Conservation (phyloP, 2,797 vertebrate species). For the Carcharodon carcharias region DNA sequence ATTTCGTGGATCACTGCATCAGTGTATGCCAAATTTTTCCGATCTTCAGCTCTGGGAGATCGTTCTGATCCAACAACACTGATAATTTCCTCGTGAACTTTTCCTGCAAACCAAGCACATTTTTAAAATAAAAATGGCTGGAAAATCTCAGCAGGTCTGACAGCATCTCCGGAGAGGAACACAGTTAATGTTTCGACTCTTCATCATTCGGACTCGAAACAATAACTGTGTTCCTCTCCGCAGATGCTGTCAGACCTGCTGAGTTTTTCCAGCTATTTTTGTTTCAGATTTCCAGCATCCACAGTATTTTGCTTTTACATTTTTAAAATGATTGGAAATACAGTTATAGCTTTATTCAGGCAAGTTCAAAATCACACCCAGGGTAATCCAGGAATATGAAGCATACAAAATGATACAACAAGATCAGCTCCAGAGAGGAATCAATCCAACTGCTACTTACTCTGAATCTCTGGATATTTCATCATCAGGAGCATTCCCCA, state of each 20-base stretch:
- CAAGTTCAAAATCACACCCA: background rate
- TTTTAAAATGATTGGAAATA: background rate
- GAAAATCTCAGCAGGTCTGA: too few species aligned
- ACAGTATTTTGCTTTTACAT: too few species aligned
- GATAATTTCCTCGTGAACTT: background rate
- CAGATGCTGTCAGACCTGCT: too few species aligned
- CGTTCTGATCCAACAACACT: background rate
- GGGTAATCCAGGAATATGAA: background rate
- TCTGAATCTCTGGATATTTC: constrained; percentile 56
- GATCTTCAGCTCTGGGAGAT: background rate
- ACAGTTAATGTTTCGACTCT: too few species aligned
- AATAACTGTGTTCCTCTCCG: too few species aligned
- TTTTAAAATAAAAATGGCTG: too few species aligned
- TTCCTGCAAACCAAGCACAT: background rate
- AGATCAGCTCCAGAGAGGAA: background rate
- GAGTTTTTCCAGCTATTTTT: too few species aligned
- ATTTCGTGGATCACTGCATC: background rate
- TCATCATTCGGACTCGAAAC: too few species aligned
- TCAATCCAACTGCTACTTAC: constrained; percentile 47
- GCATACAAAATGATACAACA: background rate
- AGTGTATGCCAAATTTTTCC: background rate
- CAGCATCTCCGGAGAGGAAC: too few species aligned
- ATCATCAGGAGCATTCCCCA: constrained; percentile 52
- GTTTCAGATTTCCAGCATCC: too few species aligned
- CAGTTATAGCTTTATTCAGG: background rate